Percentiles rank a stretch among this genome's conserved stretches.
phyloP scores from a whole-genome alignment of 2,797 vertebrate species.

The Lepidocolaptes lacrymiger region DNA sequence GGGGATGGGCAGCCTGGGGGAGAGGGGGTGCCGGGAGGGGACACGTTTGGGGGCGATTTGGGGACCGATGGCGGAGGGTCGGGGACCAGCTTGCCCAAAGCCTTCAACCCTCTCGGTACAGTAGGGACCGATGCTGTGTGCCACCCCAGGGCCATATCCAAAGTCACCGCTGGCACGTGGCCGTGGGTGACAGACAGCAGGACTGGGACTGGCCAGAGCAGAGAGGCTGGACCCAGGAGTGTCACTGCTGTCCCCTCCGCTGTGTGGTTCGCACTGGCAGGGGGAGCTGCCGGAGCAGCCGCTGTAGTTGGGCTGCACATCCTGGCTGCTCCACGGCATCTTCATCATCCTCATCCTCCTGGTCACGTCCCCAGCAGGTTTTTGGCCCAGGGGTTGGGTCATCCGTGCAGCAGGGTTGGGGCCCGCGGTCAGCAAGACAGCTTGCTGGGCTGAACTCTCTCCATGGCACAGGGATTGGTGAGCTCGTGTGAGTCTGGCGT shows the following conservation, averaged over 20 bases:
- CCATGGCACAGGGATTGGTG: fast-evolving
- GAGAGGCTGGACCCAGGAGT: background rate
- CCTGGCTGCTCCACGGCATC: background rate
- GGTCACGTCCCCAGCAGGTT: fast-evolving
- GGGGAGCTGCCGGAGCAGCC: background rate
- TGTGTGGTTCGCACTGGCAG: fast-evolving
- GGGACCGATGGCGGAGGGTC: background rate
- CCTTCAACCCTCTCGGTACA: fast-evolving
- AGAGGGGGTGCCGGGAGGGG: background rate
- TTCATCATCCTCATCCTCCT: background rate
- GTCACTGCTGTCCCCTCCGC: background rate
- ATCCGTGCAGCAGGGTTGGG: fast-evolving
- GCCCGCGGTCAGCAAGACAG: too few species aligned
- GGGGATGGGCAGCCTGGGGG: background rate
- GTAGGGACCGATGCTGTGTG: background rate
- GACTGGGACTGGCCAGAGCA: background rate
- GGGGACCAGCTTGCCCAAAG: background rate
- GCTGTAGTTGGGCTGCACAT: fast-evolving
- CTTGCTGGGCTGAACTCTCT: background rate
- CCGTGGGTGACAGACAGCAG: background rate
- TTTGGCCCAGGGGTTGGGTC: background rate
- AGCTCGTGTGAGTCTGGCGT: fast-evolving
- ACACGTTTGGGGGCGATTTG: background rate
- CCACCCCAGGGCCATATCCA: fast-evolving
- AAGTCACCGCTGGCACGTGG: fast-evolving